A percentile compares a stretch with the other conserved stretches of the same genome.
These are phyloP conservation scores for Stomatorhinus walkeri DNA, from an alignment of 2,797 vertebrate species.

Conservation along the genomic window DNA sequence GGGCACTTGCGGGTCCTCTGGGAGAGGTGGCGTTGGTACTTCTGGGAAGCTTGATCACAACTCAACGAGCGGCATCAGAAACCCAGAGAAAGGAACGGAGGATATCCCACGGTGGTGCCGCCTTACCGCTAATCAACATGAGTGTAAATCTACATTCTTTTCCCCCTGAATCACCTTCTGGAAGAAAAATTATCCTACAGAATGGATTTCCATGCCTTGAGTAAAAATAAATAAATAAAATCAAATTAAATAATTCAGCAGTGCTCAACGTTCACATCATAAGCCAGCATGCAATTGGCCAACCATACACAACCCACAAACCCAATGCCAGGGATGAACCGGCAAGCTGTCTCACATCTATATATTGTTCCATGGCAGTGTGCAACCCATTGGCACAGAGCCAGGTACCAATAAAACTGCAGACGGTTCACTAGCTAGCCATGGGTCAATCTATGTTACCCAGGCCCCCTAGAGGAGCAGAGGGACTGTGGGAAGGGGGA, in stretches of 20 bases:
- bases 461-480: neutral
- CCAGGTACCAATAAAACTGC: neutral
- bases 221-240: neutral
- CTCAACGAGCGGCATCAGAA: neutral
- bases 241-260: neutral
- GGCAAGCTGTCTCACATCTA: neutral
- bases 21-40: neutral
- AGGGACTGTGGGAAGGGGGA: neutral
- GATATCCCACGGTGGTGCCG: neutral
- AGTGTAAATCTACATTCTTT: neutral
- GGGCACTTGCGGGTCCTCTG: neutral
- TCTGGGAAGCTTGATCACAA: neutral
- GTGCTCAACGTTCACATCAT: neutral
- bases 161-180: neutral
- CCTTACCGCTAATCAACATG: neutral
- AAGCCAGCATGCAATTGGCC: neutral
- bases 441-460: neutral
- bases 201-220: neutral
- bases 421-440: neutral
- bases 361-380: neutral
- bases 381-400: neutral
- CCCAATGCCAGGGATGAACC: neutral
- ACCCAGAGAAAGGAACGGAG: neutral
- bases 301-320: neutral
- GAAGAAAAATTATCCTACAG: neutral